Conservation (phyloP, 1,140 invertebrate genomes). For the Pectinophora gossypiella region DNA sequence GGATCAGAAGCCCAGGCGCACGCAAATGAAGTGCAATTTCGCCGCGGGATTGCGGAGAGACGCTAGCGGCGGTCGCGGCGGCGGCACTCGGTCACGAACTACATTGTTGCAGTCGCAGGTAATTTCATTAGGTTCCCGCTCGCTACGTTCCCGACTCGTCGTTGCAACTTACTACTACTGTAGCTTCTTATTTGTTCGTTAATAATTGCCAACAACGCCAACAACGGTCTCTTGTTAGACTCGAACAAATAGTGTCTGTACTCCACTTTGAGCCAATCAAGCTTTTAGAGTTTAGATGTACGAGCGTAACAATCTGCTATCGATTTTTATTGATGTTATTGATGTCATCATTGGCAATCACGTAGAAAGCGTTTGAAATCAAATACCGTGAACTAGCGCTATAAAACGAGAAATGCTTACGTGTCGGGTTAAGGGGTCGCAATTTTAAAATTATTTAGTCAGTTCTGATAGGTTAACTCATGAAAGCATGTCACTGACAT, state of each 20-base stretch:
- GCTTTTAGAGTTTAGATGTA: not conserved
- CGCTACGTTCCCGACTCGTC: conserved; percentile 5
- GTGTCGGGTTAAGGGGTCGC: conserved; percentile 24
- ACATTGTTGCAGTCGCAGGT: conserved; percentile 34
- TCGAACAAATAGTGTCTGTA: not conserved
- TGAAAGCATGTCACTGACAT: too few species aligned
- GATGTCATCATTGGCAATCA: not conserved
- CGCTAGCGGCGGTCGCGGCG: conserved; percentile 10
- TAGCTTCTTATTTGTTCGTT: conserved; percentile 2
- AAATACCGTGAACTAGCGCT: not conserved
- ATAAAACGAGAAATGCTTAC: conserved; percentile 14
- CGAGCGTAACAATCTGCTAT: not conserved
- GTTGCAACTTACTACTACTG: not conserved
- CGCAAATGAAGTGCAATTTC: conserved; percentile 56
- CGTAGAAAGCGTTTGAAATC: conserved; percentile 3
- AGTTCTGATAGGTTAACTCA: too few species aligned
- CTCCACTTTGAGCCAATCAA: conserved; percentile 1
- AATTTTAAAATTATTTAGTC: not conserved
- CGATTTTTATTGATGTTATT: too few species aligned
- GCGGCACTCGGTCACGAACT: conserved; percentile 23
- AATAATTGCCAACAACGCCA: conserved; percentile 1
- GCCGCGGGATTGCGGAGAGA: conserved; percentile 37
- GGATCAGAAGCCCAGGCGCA: conserved; percentile 32
- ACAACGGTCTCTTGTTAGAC: conserved; percentile 2
- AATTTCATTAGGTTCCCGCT: conserved; percentile 38